These are phyloP conservation scores for Steinernema hermaphroditum DNA, from an alignment of 2,888 invertebrate species.

Conservation along the genomic window DNA sequence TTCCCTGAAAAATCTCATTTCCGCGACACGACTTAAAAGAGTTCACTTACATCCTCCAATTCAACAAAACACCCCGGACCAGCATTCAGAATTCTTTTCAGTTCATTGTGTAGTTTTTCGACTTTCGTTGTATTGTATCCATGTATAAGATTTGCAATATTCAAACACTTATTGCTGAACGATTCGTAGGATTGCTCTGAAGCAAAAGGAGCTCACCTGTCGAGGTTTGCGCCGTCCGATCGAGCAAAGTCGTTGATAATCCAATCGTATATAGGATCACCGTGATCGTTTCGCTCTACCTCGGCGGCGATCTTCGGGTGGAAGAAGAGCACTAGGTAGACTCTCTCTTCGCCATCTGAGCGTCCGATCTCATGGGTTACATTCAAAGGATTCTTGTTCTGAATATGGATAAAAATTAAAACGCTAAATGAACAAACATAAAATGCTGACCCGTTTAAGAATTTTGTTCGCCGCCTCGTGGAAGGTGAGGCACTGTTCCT, in stretches of 20 bases:
- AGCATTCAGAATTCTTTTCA: neutral
- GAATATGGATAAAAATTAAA: neutral
- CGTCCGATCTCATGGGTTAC: neutral
- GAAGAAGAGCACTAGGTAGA: neutral
- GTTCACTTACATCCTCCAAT: neutral
- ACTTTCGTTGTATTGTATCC: no score
- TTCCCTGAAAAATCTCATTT: neutral
- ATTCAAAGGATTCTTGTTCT: neutral
- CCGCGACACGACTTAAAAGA: neutral
- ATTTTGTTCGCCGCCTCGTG: neutral
- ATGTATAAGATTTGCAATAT: neutral
- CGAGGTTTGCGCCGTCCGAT: neutral
- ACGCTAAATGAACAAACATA: neutral
- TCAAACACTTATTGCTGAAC: neutral
- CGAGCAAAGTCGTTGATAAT: neutral
- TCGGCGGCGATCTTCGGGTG: neutral
- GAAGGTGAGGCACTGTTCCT: neutral
- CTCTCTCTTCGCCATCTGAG: neutral
- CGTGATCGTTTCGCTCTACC: neutral
- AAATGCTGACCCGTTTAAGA: neutral
- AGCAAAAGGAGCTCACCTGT: neutral
- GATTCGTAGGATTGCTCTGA: neutral
- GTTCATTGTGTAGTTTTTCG: neutral
- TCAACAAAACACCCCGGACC: neutral
- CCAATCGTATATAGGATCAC: no score